Evolutionary conservation across 2,888 invertebrate species (phyloP), one percentile per base, ranked within the genome.

Genomic region (Pherbina coryleti): DNA sequence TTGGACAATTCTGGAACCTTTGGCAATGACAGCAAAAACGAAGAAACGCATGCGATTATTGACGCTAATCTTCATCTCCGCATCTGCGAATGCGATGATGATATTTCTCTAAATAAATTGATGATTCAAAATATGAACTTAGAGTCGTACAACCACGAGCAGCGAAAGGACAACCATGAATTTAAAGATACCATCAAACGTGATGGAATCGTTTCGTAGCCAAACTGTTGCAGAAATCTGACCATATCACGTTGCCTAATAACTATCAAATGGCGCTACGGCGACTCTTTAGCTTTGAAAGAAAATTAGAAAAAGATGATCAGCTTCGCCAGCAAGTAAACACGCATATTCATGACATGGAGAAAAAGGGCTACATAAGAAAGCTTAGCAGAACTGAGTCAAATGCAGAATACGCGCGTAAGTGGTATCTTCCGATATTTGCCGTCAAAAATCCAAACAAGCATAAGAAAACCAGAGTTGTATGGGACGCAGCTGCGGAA

Each of bases 231-330:
- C 5, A 5, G 31, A 31, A 31, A 31, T 31, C 31, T 8, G 76
- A 80, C 19, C 64, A 79, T 70, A 78, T 78, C 49, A 77, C 51
- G 9, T 66, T 84, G 44, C 83, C 84, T 67, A 79, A 84, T 31
- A 84, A 81, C 55, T 75, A 75, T 14, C 57, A 31, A 11, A 82
- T 79, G 77, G 82, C 81, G 1, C 62, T 78, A 8, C 75, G 73
- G 75, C 78, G 83, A 64, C 53, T 82, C 9, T 49, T 57, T 37
- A 81, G 79, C 25, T 67, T 82, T 19, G 82, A 83, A 51, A 78
- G 71, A 67, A 82, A 77, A 67, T 49, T 82, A 22, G 62, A 67
- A 7, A 79, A 75, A 70, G 81, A 82, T 55, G 25, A 31, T 31
- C 3, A 4, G 31, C 31, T 31, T 31, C 31, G 31, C 31, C 31